Conservation (phyloP, 2,888 invertebrate species). For the Pecten maximus region DNA sequence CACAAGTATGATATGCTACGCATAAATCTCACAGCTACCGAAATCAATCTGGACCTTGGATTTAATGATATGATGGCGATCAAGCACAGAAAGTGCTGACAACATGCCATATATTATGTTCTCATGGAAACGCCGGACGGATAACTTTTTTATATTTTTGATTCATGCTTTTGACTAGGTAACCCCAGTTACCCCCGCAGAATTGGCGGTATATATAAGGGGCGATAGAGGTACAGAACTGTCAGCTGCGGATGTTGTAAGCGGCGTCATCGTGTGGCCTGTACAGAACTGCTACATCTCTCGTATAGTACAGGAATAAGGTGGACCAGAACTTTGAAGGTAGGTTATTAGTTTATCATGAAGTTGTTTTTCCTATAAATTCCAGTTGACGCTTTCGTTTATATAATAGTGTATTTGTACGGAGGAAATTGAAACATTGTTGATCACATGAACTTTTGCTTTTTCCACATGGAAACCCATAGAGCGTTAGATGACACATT, state of each 20-base stretch:
- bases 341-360: background rate
- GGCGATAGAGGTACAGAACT: background rate
- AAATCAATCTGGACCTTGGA: background rate
- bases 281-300: background rate
- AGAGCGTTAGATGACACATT: too few relatives aligned
- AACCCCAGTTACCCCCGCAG: slow-evolving; percentile 13
- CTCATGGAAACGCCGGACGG: background rate
- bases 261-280: background rate
- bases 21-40: background rate
- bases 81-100: background rate
- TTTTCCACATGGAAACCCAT: too few relatives aligned
- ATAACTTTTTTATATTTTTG: background rate
- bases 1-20: background rate
- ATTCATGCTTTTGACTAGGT: background rate
- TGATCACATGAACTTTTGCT: too few relatives aligned
- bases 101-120: background rate
- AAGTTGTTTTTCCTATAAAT: too few relatives aligned
- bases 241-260: background rate
- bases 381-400: too few relatives aligned
- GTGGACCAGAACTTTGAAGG: background rate
- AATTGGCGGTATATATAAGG: background rate
- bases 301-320: background rate
- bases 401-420: too few relatives aligned
- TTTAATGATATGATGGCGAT: background rate
- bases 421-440: too few relatives aligned